These are phyloP conservation scores for Leptinotarsa rubiginosa DNA, from an alignment of 2,888 invertebrate species.

Conservation along the genomic window DNA sequence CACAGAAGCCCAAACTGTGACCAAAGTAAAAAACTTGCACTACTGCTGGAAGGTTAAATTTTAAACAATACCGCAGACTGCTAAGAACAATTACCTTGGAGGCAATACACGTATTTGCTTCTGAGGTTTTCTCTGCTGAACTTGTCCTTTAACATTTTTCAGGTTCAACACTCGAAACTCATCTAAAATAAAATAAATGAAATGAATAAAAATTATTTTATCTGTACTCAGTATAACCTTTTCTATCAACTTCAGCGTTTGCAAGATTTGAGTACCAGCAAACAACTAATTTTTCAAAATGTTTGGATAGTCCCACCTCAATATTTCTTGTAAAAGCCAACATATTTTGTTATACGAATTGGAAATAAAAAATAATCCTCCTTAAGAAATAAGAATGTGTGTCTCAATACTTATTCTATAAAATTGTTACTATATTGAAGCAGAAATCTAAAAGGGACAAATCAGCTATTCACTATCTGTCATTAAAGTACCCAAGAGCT, in stretches of 20 bases:
- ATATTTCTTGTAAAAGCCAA: constrained; percentile 45
- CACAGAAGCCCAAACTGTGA: too few species aligned
- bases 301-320: constrained; percentile 44
- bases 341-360: constrained; percentile 39
- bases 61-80: background rate
- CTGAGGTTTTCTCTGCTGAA: constrained; percentile 47
- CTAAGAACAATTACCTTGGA: constrained; percentile 52
- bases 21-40: too few species aligned
- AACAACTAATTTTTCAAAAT: constrained; percentile 43
- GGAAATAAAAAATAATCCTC: background rate
- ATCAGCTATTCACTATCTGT: too few species aligned
- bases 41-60: too few species aligned
- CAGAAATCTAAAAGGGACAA: too few species aligned
- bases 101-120: constrained; percentile 56
- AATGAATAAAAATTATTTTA: background rate
- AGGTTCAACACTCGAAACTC: constrained; percentile 64
- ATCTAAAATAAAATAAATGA: constrained; percentile 51
- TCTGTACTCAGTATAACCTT: constrained; percentile 52
- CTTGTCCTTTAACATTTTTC: constrained; percentile 56
- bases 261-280: constrained; percentile 40
- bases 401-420: too few species aligned
- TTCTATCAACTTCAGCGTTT: constrained; percentile 49
- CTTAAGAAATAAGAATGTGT: too few species aligned
- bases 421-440: too few species aligned
- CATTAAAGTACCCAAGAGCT: too few species aligned